Evolutionary conservation across 2,888 invertebrate species (phyloP), one percentile per base, ranked within the genome.

Genomic region (Chloroclystis v-ata): DNA sequence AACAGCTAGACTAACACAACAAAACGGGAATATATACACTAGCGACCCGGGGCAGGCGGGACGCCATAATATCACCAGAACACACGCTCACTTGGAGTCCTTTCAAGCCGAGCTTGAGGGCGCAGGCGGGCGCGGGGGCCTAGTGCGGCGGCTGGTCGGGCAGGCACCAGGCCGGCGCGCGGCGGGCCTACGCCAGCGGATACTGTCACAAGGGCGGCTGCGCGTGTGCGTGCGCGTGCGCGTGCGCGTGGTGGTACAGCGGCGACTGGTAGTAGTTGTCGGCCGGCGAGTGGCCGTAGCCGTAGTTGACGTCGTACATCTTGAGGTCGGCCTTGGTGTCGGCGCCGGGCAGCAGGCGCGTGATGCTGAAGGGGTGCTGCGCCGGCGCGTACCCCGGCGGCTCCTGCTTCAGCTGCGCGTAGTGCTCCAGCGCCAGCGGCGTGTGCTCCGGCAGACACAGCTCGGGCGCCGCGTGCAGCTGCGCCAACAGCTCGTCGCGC

Each of bases 321-420:
- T 96, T 97, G 65, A 96, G 92, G 82, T 97, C 97, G 59, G 95
- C 90, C 82, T 96, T 96, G 59, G 94, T 93, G 78, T 95, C 95
- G 42, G 93, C 91, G 56, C 92, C 92, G 43, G 97, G 97, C 70
- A 98, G 90, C 74, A 98, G 90, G 79, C 97, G 93, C 67, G 95
- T 97, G 82, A 98, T 98, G 78, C 96, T 96, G 89, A 98, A 98
- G 14, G 97, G 97, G 75, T 97, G 97, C 75, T 91, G 94, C 59
- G 95, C 92, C 10, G 95, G 93, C 49, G 95, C 94, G 72, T 95
- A 95, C 29, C 92, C 92, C 29, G 92, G 89, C 42, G 93, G 93
- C 76, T 94, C 93, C 73, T 94, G 94, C 75, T 95, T 95, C 63
- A 95, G 83, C 67, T 93, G 94, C 59, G 89, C 83, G 71, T 90